Percentiles rank a stretch among this genome's conserved stretches.
Evolutionary conservation across 2,797 vertebrate genomes (phyloP).

Genomic region (Phaenicophaeus curvirostris): DNA sequence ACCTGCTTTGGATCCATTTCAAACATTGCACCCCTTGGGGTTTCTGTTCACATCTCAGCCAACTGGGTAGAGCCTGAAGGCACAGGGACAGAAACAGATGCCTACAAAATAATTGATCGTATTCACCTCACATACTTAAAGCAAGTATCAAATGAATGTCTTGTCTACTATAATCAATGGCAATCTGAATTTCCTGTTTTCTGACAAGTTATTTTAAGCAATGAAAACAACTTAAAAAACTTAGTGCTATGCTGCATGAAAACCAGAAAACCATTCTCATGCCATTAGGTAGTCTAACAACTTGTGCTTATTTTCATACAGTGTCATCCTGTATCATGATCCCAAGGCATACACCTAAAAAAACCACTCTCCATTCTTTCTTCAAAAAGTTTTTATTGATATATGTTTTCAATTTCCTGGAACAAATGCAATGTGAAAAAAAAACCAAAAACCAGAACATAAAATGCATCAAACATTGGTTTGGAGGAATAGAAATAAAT

Average conservation of each 20-base stretch:
- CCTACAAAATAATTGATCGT: constrained; percentile 17
- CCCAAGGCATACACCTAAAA: background rate
- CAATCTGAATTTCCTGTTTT: background rate
- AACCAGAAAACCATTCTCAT: background rate
- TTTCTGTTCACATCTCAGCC: constrained; percentile 38
- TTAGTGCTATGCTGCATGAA: background rate
- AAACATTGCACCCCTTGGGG: constrained; percentile 31
- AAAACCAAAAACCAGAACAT: background rate
- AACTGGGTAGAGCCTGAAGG: constrained; percentile 10
- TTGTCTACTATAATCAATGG: background rate
- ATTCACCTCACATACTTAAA: constrained; percentile 8
- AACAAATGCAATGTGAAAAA: background rate
- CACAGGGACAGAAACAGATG: constrained; percentile 22
- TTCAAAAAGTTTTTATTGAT: background rate
- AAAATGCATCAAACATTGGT: background rate
- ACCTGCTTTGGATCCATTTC: constrained; percentile 42
- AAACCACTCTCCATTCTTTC: background rate
- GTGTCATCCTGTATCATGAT: background rate
- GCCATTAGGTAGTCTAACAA: background rate
- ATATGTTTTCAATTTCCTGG: background rate
- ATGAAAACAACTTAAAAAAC: background rate
- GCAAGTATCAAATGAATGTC: background rate
- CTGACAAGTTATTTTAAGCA: constrained; percentile 13
- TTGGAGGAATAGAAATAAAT: background rate
- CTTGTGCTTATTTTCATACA: background rate